A percentile compares a stretch with the other conserved stretches of the same genome.
These are phyloP conservation scores for Symphodus melops DNA, from an alignment of 2,113 vertebrate species.

Conservation along the genomic window DNA sequence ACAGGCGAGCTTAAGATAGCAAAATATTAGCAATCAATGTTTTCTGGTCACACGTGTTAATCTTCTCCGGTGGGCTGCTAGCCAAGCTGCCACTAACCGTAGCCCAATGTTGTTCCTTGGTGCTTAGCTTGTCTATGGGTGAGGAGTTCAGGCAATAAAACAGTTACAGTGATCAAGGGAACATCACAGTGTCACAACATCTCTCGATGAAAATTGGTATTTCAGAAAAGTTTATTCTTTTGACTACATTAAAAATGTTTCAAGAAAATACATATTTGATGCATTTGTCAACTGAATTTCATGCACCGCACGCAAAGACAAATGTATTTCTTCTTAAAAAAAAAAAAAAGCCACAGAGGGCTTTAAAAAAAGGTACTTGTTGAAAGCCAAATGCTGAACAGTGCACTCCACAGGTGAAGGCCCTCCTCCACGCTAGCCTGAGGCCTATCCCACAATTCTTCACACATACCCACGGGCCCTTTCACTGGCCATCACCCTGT, in stretches of 20 bases:
- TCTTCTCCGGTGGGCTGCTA: too few relatives aligned
- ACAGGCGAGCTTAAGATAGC: too few relatives aligned
- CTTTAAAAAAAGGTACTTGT: slow-evolving; percentile 33
- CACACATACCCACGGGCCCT: slow-evolving; percentile 86
- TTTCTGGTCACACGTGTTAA: too few relatives aligned
- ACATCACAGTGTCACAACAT: too few relatives aligned
- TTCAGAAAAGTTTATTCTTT: neutral
- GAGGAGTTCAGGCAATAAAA: too few relatives aligned
- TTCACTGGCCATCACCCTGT: slow-evolving; percentile 92
- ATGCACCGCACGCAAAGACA: neutral
- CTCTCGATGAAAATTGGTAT: neutral
- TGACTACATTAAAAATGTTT: slow-evolving; percentile 31
- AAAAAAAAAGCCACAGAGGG: neutral
- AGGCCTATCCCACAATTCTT: slow-evolving; percentile 80
- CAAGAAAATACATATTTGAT: slow-evolving; percentile 8
- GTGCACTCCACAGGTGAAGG: slow-evolving; percentile 68
- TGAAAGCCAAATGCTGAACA: slow-evolving; percentile 41
- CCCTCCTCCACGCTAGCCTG: slow-evolving; percentile 82
- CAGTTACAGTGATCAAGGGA: too few relatives aligned
- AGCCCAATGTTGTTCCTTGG: too few relatives aligned
- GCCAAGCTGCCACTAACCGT: too few relatives aligned
- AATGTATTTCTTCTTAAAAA: neutral
- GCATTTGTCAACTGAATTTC: too few relatives aligned
- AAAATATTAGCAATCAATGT: too few relatives aligned
- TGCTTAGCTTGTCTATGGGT: too few relatives aligned